phyloP scores from a whole-genome alignment of 2,797 vertebrate genomes.

The Scyliorhinus canicula region DNA sequence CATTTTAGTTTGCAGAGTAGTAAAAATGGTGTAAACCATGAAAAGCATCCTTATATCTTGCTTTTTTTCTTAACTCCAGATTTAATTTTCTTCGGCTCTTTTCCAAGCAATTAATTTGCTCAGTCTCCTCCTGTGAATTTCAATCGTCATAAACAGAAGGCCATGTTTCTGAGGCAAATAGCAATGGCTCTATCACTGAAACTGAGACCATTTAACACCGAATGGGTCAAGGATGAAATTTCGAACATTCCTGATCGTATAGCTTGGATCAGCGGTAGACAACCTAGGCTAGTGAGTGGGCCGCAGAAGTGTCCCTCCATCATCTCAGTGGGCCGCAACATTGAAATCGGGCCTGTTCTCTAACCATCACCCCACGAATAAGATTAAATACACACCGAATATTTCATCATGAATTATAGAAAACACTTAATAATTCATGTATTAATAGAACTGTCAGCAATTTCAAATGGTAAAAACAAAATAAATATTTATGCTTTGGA shows the following conservation, averaged over 20 bases:
- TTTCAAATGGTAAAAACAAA: no score
- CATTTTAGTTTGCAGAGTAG: conserved; percentile 7
- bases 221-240: not conserved
- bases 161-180: not conserved
- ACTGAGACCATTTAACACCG: not conserved
- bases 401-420: no score
- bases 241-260: not conserved
- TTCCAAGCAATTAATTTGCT: not conserved
- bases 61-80: not conserved
- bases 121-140: not conserved
- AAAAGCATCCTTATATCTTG: not conserved
- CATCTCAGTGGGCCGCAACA: no score
- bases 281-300: no score
- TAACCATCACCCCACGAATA: no score
- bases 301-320: no score
- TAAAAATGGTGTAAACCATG: not conserved
- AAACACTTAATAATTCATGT: no score
- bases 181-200: not conserved
- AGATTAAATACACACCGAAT: no score
- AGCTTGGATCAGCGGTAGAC: no score
- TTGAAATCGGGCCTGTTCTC: no score
- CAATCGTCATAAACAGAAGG: not conserved
- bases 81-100: not conserved
- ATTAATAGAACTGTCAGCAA: no score
- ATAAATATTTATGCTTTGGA: no score